Conservation (phyloP, 2,797 vertebrate genomes). For the Myripristis jacobus region DNA sequence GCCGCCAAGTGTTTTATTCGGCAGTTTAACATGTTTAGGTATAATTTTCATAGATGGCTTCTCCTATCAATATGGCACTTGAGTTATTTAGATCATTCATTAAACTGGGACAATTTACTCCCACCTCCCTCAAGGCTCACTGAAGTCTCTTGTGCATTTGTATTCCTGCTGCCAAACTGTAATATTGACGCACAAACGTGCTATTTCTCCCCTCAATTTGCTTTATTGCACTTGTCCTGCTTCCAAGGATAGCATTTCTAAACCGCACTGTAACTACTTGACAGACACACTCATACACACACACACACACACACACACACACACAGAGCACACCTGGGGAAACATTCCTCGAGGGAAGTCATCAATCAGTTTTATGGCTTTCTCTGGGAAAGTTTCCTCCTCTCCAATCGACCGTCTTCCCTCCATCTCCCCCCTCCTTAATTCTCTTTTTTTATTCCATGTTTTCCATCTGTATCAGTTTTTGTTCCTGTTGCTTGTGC, state of each 20-base stretch:
- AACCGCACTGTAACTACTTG: conserved; percentile 63
- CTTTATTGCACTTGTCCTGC: conserved; percentile 81
- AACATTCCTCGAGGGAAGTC: conserved; percentile 86
- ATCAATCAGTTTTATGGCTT: conserved; percentile 88
- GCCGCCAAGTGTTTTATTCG: conserved; percentile 31
- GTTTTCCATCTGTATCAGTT: conserved; percentile 83
- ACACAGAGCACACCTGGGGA: conserved; percentile 83
- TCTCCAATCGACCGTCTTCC: conserved; percentile 80
- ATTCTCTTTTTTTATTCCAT: conserved; percentile 65
- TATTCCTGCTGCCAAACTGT: conserved; percentile 59
- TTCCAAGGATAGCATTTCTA: conserved; percentile 82
- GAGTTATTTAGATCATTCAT: conserved; percentile 37
- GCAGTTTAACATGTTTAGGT: conserved; percentile 28
- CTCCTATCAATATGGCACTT: conserved; percentile 55
- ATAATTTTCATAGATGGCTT: conserved; percentile 24
- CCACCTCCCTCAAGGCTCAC: conserved; percentile 23
- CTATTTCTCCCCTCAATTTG: conserved; percentile 72
- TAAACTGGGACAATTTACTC: conserved; percentile 29
- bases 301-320: conserved; percentile 49
- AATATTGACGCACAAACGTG: conserved; percentile 72
- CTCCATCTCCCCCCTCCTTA: conserved; percentile 37
- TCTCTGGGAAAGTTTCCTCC: conserved; percentile 84
- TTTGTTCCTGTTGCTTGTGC: conserved; percentile 64
- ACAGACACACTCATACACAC: conserved; percentile 42
- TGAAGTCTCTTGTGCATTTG: conserved; percentile 51